Evolutionary conservation across 2,113 vertebrate species (phyloP), one percentile per base, ranked within the genome.

Genomic region (Emydocephalus ijimae): DNA sequence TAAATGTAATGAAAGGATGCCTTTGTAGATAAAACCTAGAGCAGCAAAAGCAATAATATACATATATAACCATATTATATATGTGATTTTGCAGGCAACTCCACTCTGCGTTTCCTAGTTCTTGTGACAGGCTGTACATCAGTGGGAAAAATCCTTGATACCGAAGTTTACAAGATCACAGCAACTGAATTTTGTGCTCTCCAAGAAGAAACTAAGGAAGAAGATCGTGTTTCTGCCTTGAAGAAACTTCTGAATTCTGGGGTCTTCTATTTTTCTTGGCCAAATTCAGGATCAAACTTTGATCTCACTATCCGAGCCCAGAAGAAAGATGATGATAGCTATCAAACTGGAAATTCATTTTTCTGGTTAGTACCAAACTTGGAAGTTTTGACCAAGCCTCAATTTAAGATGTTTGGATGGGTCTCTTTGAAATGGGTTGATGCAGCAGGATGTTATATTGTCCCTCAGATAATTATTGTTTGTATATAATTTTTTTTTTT

Each of bases 121-220:
- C 87, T 98, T 96, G 98, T 98, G 96, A 98, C 97, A 24, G 97
- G 98, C 95, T 98, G 98, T 95, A 96, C 96, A 0, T 98, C 98
- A 0, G 97, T 98, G 94, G 98, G 98, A 95, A 97, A 97, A 95
- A 97, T 98, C 87, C 97, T 98, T 87, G 98, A 98, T 0, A 96
- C 97, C 1, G 98, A 98, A 95, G 97, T 98, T 97, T 98, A 97
- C 96, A 98, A 97, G 94, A 98, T 98, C 95, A 98, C 97, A 0
- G 94, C 97, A 95, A 97, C 96, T 45, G 98, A 98, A 91, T 97
- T 98, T 87, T 97, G 95, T 96, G 97, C 98, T 34, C 98, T 98
- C 54, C 97, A 98, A 96, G 98, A 97, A 94, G 98, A 97, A 93
- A 95, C 94, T 92, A 97, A 94, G 91, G 98, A 98, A 91, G 98